Base-by-base conservation (phyloP, 92 coral and sea anemone genomes). In the Epizoanthus scotinus region DNA sequence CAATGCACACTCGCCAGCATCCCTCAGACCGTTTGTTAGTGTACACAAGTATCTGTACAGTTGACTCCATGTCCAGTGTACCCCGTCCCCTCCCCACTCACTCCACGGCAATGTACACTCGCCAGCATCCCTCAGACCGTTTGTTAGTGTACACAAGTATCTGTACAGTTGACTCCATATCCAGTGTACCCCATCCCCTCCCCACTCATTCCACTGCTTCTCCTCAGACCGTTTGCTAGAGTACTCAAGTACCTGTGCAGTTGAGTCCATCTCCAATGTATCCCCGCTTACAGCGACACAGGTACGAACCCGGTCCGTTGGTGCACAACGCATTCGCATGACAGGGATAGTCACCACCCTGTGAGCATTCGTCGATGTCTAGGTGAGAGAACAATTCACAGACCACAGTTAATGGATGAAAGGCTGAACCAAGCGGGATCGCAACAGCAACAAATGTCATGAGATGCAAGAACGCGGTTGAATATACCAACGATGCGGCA, bases 351-450 rank as follows among this genome's bases (percentile, higher is more conserved):
- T 47, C 25, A 10, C 44, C 63, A 29, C 28, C 49, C 31, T 47
- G 26, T 29, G 83, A 62, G 54, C 89, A 85, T 56, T 85, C 84
- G 54, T 85, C 73, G 15, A 57, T 56, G 79, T 85, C 89, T 85
- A 24, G 17, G 63, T 28, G 21, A 38, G 15, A 73, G 17, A 62
- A 56, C 22, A 13, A 18, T 63, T 24, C 13, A 25, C 25, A 44
- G 28, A 18, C 13, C 0, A 12, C 34, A 64, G 50, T 21, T 42
- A 42, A 47, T 47, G 52, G 52, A 47, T 47, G 17, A 47, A 47
- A 47, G 52, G 52, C 52, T 47, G 52, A 47, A 47, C 0, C 52
- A 47, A 47, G 52, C 52, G 17, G 52, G 2, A 47, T 47, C 9
- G 15, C 2, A 10, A 47, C 52, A 47, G 17, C 12, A 15, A 15